phyloP scores from a whole-genome alignment of 2,113 vertebrate genomes.

The Amblyornis subalaris region DNA sequence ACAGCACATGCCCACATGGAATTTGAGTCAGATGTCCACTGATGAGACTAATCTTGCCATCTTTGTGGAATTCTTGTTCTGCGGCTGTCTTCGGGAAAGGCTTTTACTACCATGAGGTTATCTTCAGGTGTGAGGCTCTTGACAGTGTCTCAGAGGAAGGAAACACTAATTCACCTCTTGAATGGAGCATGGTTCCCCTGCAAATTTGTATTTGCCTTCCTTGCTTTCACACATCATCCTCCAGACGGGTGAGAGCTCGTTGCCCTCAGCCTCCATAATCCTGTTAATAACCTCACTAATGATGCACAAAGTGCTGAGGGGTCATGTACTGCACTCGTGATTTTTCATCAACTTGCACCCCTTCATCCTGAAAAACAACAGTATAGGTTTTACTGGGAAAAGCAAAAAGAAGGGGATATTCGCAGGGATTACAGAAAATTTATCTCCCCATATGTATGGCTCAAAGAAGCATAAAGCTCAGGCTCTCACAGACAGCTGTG shows the following conservation, averaged over 20 bases:
- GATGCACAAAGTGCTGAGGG: background rate
- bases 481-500: rapidly evolving
- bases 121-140: background rate
- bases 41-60: background rate
- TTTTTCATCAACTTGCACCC: background rate
- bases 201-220: background rate
- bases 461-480: background rate
- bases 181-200: background rate
- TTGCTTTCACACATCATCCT: background rate
- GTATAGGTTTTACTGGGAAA: background rate
- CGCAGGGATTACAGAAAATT: background rate
- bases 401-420: background rate
- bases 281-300: background rate
- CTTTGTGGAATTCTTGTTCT: background rate
- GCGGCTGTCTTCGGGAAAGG: background rate
- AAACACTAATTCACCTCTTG: background rate
- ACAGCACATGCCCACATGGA: background rate
- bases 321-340: background rate
- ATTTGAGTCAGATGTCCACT: background rate
- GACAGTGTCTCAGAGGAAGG: background rate
- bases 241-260: background rate
- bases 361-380: background rate
- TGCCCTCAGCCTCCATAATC: background rate
- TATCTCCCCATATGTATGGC: background rate
- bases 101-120: background rate